Conservation (phyloP, 2,888 invertebrate genomes). For the Lithophane socia region DNA sequence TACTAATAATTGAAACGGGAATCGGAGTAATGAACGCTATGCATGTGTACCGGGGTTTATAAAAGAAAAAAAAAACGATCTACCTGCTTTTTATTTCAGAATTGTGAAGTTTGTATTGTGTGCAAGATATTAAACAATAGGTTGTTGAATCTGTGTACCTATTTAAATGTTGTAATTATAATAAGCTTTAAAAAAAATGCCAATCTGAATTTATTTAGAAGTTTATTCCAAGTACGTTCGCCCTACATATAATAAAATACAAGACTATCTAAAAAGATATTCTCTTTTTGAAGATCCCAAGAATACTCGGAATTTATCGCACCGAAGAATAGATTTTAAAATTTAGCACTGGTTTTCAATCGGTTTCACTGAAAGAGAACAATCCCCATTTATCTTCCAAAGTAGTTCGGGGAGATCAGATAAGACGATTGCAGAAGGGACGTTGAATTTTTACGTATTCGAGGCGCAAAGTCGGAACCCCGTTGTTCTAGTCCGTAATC, state of each 20-base stretch:
- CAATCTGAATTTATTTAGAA: conserved; percentile 16
- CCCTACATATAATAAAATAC: conserved; percentile 22
- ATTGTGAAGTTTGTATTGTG: conserved; percentile 24
- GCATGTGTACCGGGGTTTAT: conserved; percentile 57
- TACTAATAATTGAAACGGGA: conserved; percentile 77
- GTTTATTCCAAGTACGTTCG: not conserved
- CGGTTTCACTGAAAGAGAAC: conserved; percentile 77
- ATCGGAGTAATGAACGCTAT: conserved; percentile 72
- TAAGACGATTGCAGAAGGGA: conserved; percentile 78
- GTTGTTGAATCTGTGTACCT: not conserved
- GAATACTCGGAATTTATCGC: conserved; percentile 42
- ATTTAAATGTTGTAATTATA: not conserved
- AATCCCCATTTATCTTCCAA: conserved; percentile 83
- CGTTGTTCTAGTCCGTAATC: conserved; percentile 65
- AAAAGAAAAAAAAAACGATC: conserved; percentile 45
- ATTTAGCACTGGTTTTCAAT: conserved; percentile 77
- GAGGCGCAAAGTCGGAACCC: conserved; percentile 69
- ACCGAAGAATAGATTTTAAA: conserved; percentile 65
- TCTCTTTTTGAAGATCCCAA: conserved; percentile 24
- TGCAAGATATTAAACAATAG: conserved; percentile 7
- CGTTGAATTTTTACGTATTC: conserved; percentile 80
- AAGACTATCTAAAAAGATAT: conserved; percentile 19
- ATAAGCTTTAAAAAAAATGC: not conserved
- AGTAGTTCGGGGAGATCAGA: conserved; percentile 80
- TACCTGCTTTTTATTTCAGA: conserved; percentile 36